Percentiles rank a stretch among this genome's conserved stretches.
These are phyloP conservation scores for Drosophila micromelanica DNA, from an alignment of 1,140 invertebrate species.

Conservation along the genomic window DNA sequence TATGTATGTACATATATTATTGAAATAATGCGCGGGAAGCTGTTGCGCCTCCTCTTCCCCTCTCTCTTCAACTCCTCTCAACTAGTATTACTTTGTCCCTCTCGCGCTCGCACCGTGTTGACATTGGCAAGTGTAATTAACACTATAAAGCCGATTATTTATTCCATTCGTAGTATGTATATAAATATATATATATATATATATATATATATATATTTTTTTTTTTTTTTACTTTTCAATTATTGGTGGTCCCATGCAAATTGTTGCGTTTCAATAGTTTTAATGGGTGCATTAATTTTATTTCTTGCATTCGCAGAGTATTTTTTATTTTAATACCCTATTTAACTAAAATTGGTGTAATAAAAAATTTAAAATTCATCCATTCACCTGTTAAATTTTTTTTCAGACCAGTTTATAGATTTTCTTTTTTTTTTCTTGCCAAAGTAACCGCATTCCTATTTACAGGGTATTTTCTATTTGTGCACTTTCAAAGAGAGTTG, in stretches of 20 bases:
- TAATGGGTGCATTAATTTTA: background rate
- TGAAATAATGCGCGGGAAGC: slow-evolving; percentile 30
- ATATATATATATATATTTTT: slow-evolving; percentile 1
- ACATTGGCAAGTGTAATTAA: slow-evolving; percentile 10
- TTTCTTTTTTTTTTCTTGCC: too few species aligned
- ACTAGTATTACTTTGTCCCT: background rate
- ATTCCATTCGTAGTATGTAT: slow-evolving; percentile 11
- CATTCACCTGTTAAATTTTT: too few species aligned
- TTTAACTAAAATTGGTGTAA: too few species aligned
- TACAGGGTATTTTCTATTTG: background rate
- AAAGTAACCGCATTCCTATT: too few species aligned
- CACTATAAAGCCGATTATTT: slow-evolving; percentile 31
- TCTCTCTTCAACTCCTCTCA: slow-evolving; percentile 2
- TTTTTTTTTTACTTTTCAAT: background rate
- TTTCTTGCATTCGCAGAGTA: background rate
- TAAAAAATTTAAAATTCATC: too few species aligned
- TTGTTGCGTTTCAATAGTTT: slow-evolving; percentile 45
- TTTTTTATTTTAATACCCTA: background rate
- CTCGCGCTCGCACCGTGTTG: background rate
- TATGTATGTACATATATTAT: background rate
- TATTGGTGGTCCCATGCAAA: slow-evolving; percentile 49
- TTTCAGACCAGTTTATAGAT: too few species aligned
- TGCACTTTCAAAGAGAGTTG: background rate
- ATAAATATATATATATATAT: slow-evolving; percentile 9
- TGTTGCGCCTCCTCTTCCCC: background rate